Conservation (phyloP, 2,797 vertebrate species). For the Tokudaia muenninki region DNA sequence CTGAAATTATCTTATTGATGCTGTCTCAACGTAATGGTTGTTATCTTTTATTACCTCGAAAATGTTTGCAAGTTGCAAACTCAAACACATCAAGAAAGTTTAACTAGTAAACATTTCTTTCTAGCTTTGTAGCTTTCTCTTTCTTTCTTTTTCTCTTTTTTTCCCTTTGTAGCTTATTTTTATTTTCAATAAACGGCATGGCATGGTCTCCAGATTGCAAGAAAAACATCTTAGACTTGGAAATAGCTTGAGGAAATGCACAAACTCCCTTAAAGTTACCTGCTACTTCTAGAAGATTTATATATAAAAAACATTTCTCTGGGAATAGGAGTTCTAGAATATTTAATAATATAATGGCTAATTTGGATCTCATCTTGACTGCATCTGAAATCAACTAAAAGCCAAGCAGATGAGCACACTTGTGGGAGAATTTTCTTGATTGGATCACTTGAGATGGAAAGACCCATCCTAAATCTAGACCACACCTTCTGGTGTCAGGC, state of each 20-base stretch:
- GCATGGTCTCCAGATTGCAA: neutral
- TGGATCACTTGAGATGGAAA: neutral
- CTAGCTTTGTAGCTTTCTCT: too few species aligned
- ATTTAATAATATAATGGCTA: neutral
- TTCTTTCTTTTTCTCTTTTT: too few species aligned
- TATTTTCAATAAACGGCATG: constrained; percentile 29
- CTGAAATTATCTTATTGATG: constrained; percentile 48
- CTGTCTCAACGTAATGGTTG: neutral
- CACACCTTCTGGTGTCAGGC: neutral
- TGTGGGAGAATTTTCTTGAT: neutral
- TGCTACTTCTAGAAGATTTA: neutral
- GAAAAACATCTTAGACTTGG: neutral
- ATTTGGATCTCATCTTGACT: neutral
- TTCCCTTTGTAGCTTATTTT: neutral
- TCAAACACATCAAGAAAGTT: constrained; percentile 40
- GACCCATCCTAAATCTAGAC: neutral
- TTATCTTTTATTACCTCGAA: constrained; percentile 35
- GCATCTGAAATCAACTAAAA: neutral
- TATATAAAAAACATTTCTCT: neutral
- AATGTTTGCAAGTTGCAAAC: neutral
- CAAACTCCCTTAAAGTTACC: constrained; percentile 18
- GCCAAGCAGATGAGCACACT: neutral
- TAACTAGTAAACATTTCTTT: neutral
- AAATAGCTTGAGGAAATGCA: constrained; percentile 52
- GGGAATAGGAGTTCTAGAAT: neutral